Conservation (phyloP, 2,113 vertebrate species). For the Aramus guarauna region DNA sequence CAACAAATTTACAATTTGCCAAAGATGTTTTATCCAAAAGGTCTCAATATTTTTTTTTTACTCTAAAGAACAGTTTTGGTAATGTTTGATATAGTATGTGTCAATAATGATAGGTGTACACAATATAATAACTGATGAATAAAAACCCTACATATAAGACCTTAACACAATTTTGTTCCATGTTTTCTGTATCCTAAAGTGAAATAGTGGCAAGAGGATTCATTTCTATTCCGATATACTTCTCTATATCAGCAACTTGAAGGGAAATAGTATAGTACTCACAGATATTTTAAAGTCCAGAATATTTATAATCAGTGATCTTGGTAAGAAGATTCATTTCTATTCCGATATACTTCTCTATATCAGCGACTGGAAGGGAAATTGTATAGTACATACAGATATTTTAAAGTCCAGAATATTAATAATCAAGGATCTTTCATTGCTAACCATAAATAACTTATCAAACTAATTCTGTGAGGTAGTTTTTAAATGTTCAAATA, state of each 20-base stretch:
- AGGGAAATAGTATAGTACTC: neutral
- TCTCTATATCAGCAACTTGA: neutral
- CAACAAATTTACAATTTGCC: neutral
- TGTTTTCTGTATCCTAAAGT: neutral
- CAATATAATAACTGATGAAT: neutral
- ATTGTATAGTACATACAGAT: neutral
- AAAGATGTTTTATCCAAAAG: neutral
- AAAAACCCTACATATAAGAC: neutral
- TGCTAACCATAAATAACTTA: neutral
- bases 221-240: neutral
- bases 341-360: neutral
- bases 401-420: neutral
- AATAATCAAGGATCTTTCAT: neutral
- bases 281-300: neutral
- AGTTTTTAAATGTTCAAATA: neutral
- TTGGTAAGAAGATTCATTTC: too few relatives aligned
- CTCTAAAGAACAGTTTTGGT: neutral
- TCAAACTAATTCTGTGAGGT: neutral
- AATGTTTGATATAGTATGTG: neutral
- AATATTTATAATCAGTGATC: neutral
- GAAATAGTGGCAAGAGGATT: neutral
- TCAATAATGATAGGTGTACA: neutral
- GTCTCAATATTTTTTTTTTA: neutral
- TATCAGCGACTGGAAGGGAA: neutral
- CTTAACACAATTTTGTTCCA: neutral